A percentile compares a stretch with the other conserved stretches of the same genome.
Conservation (phyloP, 2,888 invertebrate genomes). For the Pseudococcus jackbeardsleyi region DNA sequence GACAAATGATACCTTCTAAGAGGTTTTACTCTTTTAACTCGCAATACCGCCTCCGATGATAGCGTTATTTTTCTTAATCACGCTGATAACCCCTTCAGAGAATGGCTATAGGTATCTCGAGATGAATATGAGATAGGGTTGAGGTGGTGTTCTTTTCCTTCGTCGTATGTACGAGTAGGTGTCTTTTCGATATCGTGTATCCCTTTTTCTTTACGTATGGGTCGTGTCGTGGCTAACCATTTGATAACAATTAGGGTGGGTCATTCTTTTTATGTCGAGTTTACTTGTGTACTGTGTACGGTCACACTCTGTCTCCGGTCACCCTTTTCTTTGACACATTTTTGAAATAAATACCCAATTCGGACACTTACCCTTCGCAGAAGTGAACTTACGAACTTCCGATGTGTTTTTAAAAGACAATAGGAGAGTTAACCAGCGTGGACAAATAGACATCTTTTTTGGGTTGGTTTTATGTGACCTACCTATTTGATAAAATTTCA, state of each 20-base stretch:
- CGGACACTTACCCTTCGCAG: neutral
- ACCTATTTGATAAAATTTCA: no score
- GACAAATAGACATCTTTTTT: no score
- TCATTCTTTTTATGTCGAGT: constrained; percentile 10
- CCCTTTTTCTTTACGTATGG: constrained; percentile 36
- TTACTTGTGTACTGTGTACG: neutral
- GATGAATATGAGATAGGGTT: neutral
- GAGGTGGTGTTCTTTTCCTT: constrained; percentile 27
- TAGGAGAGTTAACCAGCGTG: no score
- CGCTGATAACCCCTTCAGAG: neutral
- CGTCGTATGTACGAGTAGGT: neutral
- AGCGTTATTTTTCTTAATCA: constrained; percentile 38
- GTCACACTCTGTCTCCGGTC: neutral
- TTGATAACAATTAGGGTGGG: constrained; percentile 44
- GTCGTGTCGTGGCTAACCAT: constrained; percentile 25
- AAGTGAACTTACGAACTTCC: neutral
- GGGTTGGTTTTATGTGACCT: no score
- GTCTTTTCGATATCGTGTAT: neutral
- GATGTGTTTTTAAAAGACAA: constrained; percentile 4
- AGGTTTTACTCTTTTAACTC: neutral
- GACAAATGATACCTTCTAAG: constrained; percentile 20
- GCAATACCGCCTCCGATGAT: neutral
- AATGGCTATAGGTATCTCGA: neutral
- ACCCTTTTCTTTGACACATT: constrained; percentile 24
- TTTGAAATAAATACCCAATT: constrained; percentile 4